These are phyloP conservation scores for Thelohanellus kitauei DNA, from an alignment of 30 jellyfish, hydroid and myxozoan genomes.

Conservation along the genomic window DNA sequence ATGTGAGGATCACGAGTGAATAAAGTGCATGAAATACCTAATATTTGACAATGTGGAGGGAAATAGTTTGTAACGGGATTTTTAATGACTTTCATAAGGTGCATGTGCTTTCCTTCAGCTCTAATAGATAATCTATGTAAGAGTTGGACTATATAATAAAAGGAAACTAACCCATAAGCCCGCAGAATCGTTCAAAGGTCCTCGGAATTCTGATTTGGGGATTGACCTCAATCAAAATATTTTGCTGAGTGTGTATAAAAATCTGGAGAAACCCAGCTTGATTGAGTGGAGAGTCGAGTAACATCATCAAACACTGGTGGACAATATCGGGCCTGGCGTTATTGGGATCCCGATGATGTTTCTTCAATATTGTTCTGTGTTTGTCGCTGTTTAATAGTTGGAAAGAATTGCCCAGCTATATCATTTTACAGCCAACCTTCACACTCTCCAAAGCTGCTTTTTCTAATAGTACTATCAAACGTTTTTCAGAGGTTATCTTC, in stretches of 20 bases:
- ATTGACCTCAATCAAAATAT: conserved; percentile 44
- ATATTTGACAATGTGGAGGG: conserved; percentile 44
- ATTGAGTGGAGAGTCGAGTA: conserved; percentile 67
- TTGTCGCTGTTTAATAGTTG: conserved; percentile 59
- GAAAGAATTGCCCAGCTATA: conserved; percentile 34
- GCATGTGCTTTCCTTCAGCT: conserved; percentile 39
- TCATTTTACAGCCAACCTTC: conserved; percentile 9
- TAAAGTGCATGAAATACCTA: conserved; percentile 11
- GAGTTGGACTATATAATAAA: conserved; percentile 25
- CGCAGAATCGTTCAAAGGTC: conserved; percentile 48
- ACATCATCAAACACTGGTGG: conserved; percentile 57
- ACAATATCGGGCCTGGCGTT: conserved; percentile 49
- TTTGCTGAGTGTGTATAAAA: conserved; percentile 42
- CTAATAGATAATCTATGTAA: conserved; percentile 49
- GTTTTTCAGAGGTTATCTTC: conserved; percentile 14
- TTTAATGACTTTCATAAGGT: conserved; percentile 39
- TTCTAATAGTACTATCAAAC: conserved; percentile 35
- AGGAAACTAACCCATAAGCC: conserved; percentile 36
- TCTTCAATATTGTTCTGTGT: conserved; percentile 28
- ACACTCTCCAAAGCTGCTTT: conserved; percentile 67
- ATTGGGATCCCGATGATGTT: conserved; percentile 25
- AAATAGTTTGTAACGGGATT: conserved; percentile 59
- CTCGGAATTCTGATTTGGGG: conserved; percentile 84
- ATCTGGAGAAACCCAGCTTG: conserved; percentile 79
- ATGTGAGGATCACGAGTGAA: no score